A percentile compares a stretch with the other conserved stretches of the same genome.
These are phyloP conservation scores for Pteronotus mesoamericanus DNA, from an alignment of 2,797 vertebrate genomes.

Conservation along the genomic window DNA sequence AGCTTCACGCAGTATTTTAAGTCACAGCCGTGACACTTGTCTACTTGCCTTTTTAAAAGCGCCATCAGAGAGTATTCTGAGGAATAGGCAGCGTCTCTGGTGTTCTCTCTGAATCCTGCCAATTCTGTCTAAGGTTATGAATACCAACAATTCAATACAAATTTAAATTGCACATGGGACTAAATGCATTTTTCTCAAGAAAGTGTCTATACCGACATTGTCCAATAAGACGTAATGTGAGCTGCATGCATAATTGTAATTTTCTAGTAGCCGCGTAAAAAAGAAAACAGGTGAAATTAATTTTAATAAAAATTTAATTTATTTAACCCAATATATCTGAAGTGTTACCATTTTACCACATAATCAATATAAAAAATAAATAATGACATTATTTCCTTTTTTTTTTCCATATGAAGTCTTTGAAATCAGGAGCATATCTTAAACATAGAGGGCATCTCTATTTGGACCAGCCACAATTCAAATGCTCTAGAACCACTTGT, in stretches of 20 bases:
- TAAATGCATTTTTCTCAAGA: neutral
- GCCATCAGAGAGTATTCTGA: neutral
- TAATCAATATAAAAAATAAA: neutral
- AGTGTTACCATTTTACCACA: neutral
- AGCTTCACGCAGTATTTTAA: neutral
- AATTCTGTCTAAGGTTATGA: neutral
- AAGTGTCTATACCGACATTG: neutral
- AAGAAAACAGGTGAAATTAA: neutral
- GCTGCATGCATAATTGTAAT: neutral
- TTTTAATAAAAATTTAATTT: neutral
- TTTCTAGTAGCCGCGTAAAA: neutral
- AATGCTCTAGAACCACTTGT: too few species aligned
- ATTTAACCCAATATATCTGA: neutral
- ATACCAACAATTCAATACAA: neutral
- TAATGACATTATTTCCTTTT: neutral
- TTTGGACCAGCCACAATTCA: neutral
- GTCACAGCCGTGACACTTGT: neutral
- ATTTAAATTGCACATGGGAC: neutral
- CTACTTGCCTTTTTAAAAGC: neutral
- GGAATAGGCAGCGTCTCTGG: neutral
- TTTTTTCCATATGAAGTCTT: neutral
- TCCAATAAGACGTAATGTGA: neutral
- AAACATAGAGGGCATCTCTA: neutral
- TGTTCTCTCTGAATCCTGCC: neutral
- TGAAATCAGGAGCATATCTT: neutral